These are phyloP conservation scores for Lasioglossum calceatum DNA, from an alignment of 2,888 invertebrate genomes.

Conservation along the genomic window DNA sequence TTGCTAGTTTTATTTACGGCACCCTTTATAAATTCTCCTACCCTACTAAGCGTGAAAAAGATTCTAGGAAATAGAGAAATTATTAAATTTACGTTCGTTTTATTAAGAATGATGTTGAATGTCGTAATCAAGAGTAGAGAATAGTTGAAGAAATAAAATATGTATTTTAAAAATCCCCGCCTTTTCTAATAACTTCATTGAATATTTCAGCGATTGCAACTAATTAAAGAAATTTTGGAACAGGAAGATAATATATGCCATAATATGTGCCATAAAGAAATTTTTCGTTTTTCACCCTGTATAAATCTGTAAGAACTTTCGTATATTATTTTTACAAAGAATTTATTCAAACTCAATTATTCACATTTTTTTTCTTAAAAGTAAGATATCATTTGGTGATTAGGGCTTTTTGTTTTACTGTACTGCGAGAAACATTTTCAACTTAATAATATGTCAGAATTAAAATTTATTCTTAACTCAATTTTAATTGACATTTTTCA, in stretches of 20 bases:
- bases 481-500: constrained; percentile 3
- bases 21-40: neutral
- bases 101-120: neutral
- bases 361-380: neutral
- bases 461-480: constrained; percentile 6
- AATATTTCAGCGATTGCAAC: neutral
- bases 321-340: neutral
- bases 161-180: neutral
- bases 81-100: neutral
- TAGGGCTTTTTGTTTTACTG: neutral
- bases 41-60: neutral
- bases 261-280: neutral
- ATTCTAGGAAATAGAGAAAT: neutral
- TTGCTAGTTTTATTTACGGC: neutral
- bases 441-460: neutral
- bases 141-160: neutral
- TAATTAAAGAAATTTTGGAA: neutral
- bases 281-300: neutral
- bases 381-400: neutral
- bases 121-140: neutral
- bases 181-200: neutral
- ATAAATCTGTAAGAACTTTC: neutral
- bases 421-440: neutral
- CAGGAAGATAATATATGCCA: neutral
- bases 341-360: neutral